Conservation (phyloP, 1,140 invertebrate species). For the Acyrthosiphon pisum region DNA sequence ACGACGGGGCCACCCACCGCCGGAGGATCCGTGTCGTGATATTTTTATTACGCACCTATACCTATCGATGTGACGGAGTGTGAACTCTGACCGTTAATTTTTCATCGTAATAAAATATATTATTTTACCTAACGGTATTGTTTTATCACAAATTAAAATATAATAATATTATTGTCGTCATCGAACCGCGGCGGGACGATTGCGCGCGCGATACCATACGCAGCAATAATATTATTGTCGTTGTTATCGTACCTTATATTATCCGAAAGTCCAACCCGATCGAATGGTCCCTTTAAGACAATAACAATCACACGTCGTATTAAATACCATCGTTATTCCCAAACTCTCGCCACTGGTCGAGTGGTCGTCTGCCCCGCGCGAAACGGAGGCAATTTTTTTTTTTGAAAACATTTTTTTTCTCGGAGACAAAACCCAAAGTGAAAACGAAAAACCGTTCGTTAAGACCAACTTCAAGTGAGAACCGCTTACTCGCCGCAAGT, state of each 20-base stretch:
- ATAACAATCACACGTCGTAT: background rate
- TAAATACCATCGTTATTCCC: background rate
- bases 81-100: background rate
- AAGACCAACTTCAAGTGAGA: background rate
- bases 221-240: too few species aligned
- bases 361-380: background rate
- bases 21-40: too few species aligned
- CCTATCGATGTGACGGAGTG: too few species aligned
- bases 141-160: too few species aligned
- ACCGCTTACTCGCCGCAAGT: background rate
- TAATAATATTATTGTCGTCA: too few species aligned
- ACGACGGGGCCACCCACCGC: too few species aligned
- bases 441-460: too few species aligned
- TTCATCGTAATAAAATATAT: background rate
- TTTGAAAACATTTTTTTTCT: background rate
- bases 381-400: background rate
- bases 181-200: too few species aligned
- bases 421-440: background rate
- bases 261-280: background rate
- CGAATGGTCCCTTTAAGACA: background rate
- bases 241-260: accelerated
- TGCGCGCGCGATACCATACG: background rate
- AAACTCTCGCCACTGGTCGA: too few species aligned
- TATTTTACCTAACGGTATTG: too few species aligned
- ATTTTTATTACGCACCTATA: too few species aligned